Percentiles rank a stretch among this genome's conserved stretches.
Evolutionary conservation across 2,113 vertebrate genomes (phyloP).

Genomic region (Petromus typicus): DNA sequence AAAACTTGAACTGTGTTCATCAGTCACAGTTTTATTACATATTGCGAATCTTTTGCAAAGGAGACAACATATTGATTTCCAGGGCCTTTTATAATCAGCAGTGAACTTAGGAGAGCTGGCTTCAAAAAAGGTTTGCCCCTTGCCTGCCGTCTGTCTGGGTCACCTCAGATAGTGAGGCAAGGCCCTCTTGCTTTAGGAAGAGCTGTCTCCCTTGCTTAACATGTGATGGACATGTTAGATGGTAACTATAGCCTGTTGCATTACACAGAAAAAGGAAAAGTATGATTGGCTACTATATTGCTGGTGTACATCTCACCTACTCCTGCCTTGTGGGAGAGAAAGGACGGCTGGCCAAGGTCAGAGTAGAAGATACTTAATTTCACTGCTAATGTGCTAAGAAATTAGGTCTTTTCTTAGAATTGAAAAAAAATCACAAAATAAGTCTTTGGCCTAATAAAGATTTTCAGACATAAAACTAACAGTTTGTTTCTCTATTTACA

Average conservation of each 20-base stretch:
- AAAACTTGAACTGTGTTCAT: not conserved
- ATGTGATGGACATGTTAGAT: not conserved
- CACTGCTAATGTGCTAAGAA: slow-evolving; percentile 12
- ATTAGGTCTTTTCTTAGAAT: slow-evolving; percentile 26
- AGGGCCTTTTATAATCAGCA: slow-evolving; percentile 36
- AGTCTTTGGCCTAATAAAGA: slow-evolving; percentile 27
- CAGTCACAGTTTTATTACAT: not conserved
- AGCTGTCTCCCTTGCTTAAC: not conserved
- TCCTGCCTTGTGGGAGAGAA: not conserved
- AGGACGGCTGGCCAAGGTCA: not conserved
- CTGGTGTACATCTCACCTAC: not conserved
- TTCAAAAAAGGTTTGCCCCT: slow-evolving; percentile 9
- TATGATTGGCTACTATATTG: not conserved
- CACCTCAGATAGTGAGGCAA: not conserved
- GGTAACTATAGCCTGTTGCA: not conserved
- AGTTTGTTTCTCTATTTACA: slow-evolving; percentile 24
- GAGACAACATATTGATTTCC: not conserved
- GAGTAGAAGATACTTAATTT: not conserved
- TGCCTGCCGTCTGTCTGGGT: not conserved
- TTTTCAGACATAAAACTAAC: slow-evolving; percentile 50
- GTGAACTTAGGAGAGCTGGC: not conserved
- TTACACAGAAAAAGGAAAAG: not conserved
- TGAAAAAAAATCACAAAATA: not conserved
- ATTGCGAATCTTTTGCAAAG: not conserved
- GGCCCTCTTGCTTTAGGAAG: not conserved